Percentiles rank a stretch among this genome's conserved stretches.
Evolutionary conservation across 2,888 invertebrate species (phyloP).

Genomic region (Eremobia ochroleuca): DNA sequence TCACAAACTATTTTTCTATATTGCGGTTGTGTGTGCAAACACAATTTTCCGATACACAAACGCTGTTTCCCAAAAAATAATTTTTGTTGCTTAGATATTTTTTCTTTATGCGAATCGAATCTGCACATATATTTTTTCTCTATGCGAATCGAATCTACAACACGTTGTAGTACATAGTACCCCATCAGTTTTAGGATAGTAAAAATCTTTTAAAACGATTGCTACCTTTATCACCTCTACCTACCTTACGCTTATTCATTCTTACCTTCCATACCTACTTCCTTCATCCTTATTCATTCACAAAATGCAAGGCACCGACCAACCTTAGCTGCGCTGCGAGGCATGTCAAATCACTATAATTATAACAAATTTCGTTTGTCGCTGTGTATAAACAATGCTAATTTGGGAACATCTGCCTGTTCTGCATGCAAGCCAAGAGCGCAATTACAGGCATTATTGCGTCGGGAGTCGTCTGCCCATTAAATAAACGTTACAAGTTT

Average conservation of each 20-base stretch:
- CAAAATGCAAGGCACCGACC: constrained; percentile 31
- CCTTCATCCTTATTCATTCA: constrained; percentile 50
- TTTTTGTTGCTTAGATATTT: background rate
- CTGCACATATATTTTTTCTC: too few relatives aligned
- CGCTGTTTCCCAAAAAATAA: background rate
- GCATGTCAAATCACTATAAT: constrained; percentile 74
- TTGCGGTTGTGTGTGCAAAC: background rate
- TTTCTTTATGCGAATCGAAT: too few relatives aligned
- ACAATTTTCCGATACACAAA: background rate
- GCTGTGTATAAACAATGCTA: constrained; percentile 82
- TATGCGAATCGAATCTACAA: too few relatives aligned
- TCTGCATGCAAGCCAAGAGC: constrained; percentile 82
- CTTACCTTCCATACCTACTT: constrained; percentile 19
- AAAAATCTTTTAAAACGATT: background rate
- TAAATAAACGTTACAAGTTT: constrained; percentile 85
- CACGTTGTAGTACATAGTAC: too few relatives aligned
- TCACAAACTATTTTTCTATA: too few relatives aligned
- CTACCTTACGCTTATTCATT: background rate
- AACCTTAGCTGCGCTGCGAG: constrained; percentile 37
- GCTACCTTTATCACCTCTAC: too few relatives aligned
- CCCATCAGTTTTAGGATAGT: background rate
- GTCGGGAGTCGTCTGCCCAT: constrained; percentile 81
- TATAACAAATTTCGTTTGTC: constrained; percentile 80
- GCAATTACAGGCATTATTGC: constrained; percentile 87
- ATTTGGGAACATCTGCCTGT: constrained; percentile 85